Evolutionary conservation across 2,797 vertebrate species (phyloP).

Genomic region (Enteromius anoplus): DNA sequence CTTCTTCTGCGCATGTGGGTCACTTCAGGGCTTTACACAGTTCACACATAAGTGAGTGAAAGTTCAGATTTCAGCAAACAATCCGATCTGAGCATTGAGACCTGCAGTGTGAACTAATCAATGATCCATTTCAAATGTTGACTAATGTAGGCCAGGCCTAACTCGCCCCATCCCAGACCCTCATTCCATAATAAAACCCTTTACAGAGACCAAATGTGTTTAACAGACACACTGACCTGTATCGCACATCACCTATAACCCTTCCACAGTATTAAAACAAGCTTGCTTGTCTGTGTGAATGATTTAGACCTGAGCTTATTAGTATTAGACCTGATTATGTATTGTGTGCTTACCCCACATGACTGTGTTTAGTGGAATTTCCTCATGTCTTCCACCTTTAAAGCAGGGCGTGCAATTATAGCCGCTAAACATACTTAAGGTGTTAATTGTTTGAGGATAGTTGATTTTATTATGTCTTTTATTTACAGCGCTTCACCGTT

Average conservation of each 20-base stretch:
- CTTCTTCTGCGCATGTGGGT: no score
- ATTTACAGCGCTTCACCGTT: slow-evolving; percentile 33
- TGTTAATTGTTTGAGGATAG: slow-evolving; percentile 33
- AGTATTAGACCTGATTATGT: background rate
- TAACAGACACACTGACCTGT: background rate
- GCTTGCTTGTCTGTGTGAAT: background rate
- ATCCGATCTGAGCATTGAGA: no score
- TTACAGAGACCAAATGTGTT: background rate
- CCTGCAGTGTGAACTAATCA: no score
- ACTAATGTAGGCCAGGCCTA: background rate
- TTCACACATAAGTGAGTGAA: no score
- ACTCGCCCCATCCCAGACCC: background rate
- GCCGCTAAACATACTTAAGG: slow-evolving; percentile 26
- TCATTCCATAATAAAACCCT: background rate
- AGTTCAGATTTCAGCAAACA: no score
- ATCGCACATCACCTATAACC: background rate
- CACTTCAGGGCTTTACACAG: no score
- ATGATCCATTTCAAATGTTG: no score
- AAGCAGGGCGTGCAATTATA: background rate
- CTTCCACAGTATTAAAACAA: background rate
- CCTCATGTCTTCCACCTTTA: slow-evolving; percentile 21
- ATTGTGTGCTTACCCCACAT: background rate
- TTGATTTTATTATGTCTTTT: slow-evolving; percentile 24
- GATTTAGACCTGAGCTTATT: background rate
- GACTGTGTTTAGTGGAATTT: background rate